phyloP scores from a whole-genome alignment of 2,113 vertebrate species.

The Oostethus manadensis region DNA sequence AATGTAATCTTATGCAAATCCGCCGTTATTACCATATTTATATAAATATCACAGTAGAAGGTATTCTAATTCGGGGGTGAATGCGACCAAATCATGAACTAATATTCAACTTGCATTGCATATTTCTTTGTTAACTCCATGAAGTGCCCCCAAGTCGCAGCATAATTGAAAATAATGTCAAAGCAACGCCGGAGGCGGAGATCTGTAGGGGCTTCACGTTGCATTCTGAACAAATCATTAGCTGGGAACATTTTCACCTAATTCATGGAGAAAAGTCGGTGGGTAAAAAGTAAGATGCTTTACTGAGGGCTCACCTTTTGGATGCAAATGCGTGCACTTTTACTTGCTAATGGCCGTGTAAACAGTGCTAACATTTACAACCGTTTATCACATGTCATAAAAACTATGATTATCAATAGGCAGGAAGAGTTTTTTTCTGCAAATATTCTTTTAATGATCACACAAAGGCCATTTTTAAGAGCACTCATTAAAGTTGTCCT shows the following conservation, averaged over 20 bases:
- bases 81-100: conserved; percentile 66
- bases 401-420: conserved; percentile 38
- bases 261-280: conserved; percentile 25
- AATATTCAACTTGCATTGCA: conserved; percentile 55
- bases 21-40: conserved; percentile 3
- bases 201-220: conserved; percentile 13
- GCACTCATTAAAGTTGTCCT: conserved; percentile 38
- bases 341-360: conserved; percentile 24
- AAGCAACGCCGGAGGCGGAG: conserved; percentile 45
- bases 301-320: conserved; percentile 20
- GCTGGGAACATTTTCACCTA: conserved; percentile 30
- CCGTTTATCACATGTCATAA: conserved; percentile 44
- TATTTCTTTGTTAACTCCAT: conserved; percentile 65
- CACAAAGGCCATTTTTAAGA: conserved; percentile 41
- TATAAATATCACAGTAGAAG: conserved; percentile 31
- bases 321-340: conserved; percentile 41
- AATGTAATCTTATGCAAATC: conserved; percentile 43
- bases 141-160: conserved; percentile 46
- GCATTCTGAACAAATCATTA: conserved; percentile 38
- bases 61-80: conserved; percentile 47
- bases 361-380: conserved; percentile 27
- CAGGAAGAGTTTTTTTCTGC: conserved; percentile 13
- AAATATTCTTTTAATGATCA: conserved; percentile 38
- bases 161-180: conserved; percentile 66
- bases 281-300: conserved; percentile 11